Evolutionary conservation across 2,888 invertebrate genomes (phyloP).

Genomic region (Cheilosia pagana): DNA sequence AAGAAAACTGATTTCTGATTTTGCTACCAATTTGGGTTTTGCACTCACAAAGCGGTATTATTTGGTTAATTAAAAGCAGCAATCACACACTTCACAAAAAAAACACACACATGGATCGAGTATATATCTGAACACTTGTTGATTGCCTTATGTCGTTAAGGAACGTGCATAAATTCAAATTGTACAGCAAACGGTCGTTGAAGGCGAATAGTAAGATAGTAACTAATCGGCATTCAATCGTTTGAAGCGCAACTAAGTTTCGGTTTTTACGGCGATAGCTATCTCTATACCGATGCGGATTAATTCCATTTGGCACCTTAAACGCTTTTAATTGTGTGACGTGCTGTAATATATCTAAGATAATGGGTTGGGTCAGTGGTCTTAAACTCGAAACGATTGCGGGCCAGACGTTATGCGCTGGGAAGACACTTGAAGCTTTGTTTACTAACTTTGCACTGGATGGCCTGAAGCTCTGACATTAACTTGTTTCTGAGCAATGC

Average conservation of each 20-base stretch:
- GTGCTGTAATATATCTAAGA: conserved; percentile 13
- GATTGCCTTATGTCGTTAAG: conserved; percentile 14
- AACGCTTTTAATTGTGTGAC: conserved; percentile 1
- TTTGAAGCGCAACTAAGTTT: conserved; percentile 9
- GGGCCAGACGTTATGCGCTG: not conserved
- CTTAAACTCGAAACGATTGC: not conserved
- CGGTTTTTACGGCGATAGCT: conserved; percentile 15
- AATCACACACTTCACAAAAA: conserved; percentile 34
- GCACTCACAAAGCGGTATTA: conserved; percentile 3
- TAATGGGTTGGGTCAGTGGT: not conserved
- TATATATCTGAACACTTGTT: not conserved
- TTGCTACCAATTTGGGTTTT: conserved; percentile 56
- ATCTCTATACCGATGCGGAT: conserved; percentile 1
- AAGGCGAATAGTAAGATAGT: conserved; percentile 1
- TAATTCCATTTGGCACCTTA: conserved; percentile 10
- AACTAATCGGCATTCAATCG: conserved; percentile 4
- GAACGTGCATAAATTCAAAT: conserved; percentile 41
- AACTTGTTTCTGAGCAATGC: not conserved
- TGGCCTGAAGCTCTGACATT: too few relatives aligned
- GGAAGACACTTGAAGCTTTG: not conserved
- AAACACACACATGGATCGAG: not conserved
- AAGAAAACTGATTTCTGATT: conserved; percentile 60
- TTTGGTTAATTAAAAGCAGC: conserved; percentile 46
- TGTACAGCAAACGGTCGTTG: not conserved
- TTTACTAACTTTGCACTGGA: not conserved